phyloP scores from a whole-genome alignment of 1,140 invertebrate species.

The Cyrtorhinus lividipennis region DNA sequence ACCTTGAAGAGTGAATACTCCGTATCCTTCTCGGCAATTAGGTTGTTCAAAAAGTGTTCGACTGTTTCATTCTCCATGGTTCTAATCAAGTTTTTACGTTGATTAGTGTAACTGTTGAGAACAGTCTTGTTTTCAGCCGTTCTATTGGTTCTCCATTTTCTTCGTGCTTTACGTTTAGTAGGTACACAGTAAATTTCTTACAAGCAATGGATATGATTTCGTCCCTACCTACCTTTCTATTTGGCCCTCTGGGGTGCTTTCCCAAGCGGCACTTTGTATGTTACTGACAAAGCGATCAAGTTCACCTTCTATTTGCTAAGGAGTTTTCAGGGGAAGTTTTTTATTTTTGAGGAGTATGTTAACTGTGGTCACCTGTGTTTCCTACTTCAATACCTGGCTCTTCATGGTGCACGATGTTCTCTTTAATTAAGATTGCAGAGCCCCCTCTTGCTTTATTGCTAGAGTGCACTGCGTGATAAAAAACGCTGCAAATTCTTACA shows the following conservation, averaged over 20 bases:
- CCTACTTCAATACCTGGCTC: too few species aligned
- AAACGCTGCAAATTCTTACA: too few species aligned
- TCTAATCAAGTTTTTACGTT: not conserved
- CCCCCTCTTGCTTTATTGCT: too few species aligned
- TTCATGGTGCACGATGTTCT: too few species aligned
- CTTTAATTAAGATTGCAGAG: too few species aligned
- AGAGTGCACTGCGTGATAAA: too few species aligned
- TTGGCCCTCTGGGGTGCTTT: too few species aligned
- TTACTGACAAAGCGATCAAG: conserved; percentile 11
- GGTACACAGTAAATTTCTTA: too few species aligned
- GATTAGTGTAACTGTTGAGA: not conserved
- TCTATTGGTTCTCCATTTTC: not conserved
- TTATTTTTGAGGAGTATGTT: too few species aligned
- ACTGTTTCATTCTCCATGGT: not conserved
- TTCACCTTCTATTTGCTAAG: not conserved
- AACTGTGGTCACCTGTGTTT: too few species aligned
- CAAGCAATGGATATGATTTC: too few species aligned
- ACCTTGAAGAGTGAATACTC: not conserved
- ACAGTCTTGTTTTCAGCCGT: not conserved
- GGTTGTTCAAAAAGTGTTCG: not conserved
- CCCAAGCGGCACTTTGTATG: conserved; percentile 23
- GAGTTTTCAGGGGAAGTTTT: not conserved
- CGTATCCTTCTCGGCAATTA: not conserved
- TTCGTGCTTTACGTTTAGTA: not conserved
- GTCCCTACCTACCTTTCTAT: too few species aligned